These are phyloP conservation scores for Micrasema longulum DNA, from an alignment of 1,140 invertebrate genomes.

Conservation along the genomic window DNA sequence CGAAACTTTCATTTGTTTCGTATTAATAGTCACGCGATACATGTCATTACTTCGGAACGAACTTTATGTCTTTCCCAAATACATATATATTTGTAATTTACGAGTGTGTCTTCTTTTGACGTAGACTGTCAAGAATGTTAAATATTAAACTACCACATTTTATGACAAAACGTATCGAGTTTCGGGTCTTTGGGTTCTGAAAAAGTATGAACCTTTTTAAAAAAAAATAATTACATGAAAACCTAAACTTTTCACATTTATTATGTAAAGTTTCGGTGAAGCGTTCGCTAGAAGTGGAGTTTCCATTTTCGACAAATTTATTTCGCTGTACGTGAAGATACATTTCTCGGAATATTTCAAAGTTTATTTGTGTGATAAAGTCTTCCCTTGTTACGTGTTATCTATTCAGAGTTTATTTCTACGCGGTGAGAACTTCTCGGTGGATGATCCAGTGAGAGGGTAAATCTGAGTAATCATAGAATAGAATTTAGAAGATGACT, in stretches of 20 bases:
- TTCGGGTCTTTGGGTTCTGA: too few relatives aligned
- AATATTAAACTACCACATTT: too few relatives aligned
- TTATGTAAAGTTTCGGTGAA: too few relatives aligned
- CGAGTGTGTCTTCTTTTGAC: neutral
- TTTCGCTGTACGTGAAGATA: neutral
- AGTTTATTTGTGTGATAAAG: conserved; percentile 14
- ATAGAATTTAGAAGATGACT: conserved; percentile 2
- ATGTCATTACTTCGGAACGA: conserved; percentile 8
- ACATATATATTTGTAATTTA: conserved; percentile 6
- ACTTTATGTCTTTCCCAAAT: conserved; percentile 12
- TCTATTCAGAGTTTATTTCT: conserved; percentile 16
- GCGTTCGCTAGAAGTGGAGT: too few relatives aligned
- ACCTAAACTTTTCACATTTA: too few relatives aligned
- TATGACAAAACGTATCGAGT: too few relatives aligned
- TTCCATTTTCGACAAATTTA: neutral
- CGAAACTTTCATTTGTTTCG: conserved; percentile 13
- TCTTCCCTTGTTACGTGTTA: neutral
- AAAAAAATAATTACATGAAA: too few relatives aligned
- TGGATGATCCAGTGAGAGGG: conserved; percentile 3
- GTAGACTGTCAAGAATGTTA: too few relatives aligned
- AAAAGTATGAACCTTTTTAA: too few relatives aligned
- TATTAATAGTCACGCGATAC: conserved; percentile 31
- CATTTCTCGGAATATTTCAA: conserved; percentile 1
- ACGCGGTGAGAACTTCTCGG: neutral
- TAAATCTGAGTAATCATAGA: conserved; percentile 10